phyloP scores from a whole-genome alignment of 2,888 invertebrate species.

The Oscheius sp. region DNA sequence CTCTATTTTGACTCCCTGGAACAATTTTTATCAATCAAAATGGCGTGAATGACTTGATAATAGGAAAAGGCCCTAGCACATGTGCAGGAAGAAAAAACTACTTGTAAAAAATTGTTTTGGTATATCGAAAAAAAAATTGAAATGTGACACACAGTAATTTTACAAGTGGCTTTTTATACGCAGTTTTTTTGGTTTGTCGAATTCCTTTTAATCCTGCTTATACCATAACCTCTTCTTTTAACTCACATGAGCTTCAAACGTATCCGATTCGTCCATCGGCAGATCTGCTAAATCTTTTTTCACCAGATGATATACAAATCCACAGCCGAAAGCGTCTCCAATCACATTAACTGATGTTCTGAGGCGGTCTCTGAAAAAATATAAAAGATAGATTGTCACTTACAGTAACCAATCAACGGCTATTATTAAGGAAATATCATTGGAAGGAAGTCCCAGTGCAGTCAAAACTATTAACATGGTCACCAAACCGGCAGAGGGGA shows the following conservation, averaged over 20 bases:
- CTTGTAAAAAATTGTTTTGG: too few relatives aligned
- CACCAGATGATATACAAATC: slow-evolving; percentile 78
- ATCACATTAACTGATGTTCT: slow-evolving; percentile 86
- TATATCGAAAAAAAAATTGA: too few relatives aligned
- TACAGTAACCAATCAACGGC: slow-evolving; percentile 74
- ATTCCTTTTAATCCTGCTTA: too few relatives aligned
- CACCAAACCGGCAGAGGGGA: slow-evolving; percentile 73
- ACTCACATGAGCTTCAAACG: slow-evolving; percentile 40
- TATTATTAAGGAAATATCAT: slow-evolving; percentile 73
- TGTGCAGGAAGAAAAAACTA: too few relatives aligned
- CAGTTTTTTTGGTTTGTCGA: too few relatives aligned
- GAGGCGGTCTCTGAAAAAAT: slow-evolving; percentile 76
- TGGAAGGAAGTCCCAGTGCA: slow-evolving; percentile 73
- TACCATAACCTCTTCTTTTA: too few relatives aligned
- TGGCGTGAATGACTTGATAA: too few relatives aligned
- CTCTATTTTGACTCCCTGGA: too few relatives aligned
- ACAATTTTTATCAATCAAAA: too few relatives aligned
- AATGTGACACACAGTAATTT: too few relatives aligned
- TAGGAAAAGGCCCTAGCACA: too few relatives aligned
- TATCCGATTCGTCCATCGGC: background rate
- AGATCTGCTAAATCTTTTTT: slow-evolving; percentile 43
- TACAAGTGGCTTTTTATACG: too few relatives aligned
- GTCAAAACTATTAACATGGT: slow-evolving; percentile 73
- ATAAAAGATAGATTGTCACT: background rate
- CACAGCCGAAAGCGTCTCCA: slow-evolving; percentile 92